Percentiles rank a stretch among this genome's conserved stretches.
Conservation (phyloP, 2,888 invertebrate genomes). For the Lucinisca nassula region DNA sequence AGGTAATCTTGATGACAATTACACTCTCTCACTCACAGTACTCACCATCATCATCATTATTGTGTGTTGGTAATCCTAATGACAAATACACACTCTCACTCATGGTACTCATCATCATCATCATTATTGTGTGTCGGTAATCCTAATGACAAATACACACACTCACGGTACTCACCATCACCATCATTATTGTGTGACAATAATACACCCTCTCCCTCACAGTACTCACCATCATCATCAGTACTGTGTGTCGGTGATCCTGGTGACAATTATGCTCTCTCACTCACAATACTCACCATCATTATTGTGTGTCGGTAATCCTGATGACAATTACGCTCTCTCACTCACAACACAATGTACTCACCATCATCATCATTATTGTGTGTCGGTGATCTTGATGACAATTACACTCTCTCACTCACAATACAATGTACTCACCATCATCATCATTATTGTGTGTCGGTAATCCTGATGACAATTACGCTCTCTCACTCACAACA, state of each 20-base stretch:
- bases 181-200: neutral
- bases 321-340: neutral
- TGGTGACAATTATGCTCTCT: neutral
- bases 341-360: too few relatives aligned
- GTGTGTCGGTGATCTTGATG: neutral
- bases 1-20: neutral
- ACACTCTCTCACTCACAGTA: too few relatives aligned
- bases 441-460: neutral
- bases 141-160: neutral
- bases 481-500: too few relatives aligned
- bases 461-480: neutral
- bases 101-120: too few relatives aligned
- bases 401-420: neutral
- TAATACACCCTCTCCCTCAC: neutral
- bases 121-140: neutral
- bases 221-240: neutral
- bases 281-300: neutral
- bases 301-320: neutral
- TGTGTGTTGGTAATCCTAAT: neutral
- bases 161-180: neutral
- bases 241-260: neutral
- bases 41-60: neutral
- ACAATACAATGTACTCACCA: neutral
- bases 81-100: neutral
- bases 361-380: neutral